phyloP scores from a whole-genome alignment of 2,888 invertebrate species.

The Lamproptera curius region DNA sequence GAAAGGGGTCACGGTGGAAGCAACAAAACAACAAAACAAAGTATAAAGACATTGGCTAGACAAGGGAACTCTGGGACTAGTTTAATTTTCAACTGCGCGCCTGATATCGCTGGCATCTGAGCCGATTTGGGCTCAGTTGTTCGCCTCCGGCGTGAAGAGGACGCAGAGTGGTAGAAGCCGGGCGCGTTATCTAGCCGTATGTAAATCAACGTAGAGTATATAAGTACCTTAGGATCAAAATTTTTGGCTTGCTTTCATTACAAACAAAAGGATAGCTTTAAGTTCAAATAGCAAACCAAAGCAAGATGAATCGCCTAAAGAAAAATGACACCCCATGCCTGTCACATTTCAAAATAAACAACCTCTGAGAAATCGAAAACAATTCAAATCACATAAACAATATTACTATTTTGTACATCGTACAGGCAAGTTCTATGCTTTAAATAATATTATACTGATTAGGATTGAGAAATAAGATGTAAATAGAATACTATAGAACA shows the following conservation, averaged over 20 bases:
- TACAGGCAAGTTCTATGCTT: background rate
- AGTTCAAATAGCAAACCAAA: background rate
- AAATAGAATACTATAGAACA: too few relatives aligned
- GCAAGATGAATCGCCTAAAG: too few relatives aligned
- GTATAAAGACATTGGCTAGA: too few relatives aligned
- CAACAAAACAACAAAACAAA: too few relatives aligned
- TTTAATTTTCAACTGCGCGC: too few relatives aligned
- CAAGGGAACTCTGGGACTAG: too few relatives aligned
- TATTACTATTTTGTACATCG: background rate
- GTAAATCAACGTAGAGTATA: background rate
- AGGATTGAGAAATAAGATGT: too few relatives aligned
- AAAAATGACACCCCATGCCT: background rate
- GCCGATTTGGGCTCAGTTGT: too few relatives aligned
- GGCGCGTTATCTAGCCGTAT: background rate
- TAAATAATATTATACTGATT: too few relatives aligned
- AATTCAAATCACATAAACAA: background rate
- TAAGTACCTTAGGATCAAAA: background rate
- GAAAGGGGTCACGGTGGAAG: too few relatives aligned
- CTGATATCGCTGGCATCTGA: background rate
- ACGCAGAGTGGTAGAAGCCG: too few relatives aligned
- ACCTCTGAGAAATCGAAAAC: background rate
- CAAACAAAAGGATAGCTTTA: background rate
- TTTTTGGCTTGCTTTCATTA: background rate
- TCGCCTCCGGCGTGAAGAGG: too few relatives aligned
- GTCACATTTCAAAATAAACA: background rate